Conservation (phyloP, 2,113 vertebrate species). For the Anhinga rufa region DNA sequence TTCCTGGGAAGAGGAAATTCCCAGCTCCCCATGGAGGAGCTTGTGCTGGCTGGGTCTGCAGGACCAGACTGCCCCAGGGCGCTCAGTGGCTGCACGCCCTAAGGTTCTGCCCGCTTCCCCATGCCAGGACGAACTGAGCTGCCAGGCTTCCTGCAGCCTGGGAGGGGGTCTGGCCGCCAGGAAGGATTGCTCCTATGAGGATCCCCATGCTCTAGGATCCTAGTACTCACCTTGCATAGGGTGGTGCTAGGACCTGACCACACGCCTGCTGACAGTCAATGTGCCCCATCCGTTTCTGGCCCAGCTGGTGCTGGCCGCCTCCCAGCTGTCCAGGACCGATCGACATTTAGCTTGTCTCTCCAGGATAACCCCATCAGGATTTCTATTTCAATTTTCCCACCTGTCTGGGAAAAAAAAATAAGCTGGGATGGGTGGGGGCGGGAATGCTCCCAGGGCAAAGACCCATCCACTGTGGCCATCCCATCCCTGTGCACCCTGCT, state of each 20-base stretch:
- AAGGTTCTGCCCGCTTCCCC: background rate
- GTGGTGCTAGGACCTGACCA: background rate
- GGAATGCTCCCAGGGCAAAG: background rate
- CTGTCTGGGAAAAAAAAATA: background rate
- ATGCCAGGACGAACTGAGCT: background rate
- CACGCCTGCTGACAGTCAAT: background rate
- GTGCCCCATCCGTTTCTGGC: background rate
- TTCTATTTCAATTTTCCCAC: background rate
- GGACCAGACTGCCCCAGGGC: background rate
- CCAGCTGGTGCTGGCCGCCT: background rate
- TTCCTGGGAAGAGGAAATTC: constrained; percentile 13
- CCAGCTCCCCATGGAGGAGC: background rate
- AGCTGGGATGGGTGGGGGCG: too few species aligned
- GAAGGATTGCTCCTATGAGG: background rate
- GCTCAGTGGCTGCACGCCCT: background rate
- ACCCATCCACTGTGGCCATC: background rate
- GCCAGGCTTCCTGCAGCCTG: background rate
- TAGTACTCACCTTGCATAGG: accelerated
- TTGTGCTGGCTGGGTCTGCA: background rate
- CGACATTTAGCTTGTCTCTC: background rate
- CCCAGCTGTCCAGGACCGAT: background rate
- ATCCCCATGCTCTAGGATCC: accelerated
- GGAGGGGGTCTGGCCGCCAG: background rate
- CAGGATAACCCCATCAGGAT: background rate
- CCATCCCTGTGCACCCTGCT: background rate